Conservation (phyloP, 1,140 invertebrate genomes). For the Amphibalanus amphitrite region DNA sequence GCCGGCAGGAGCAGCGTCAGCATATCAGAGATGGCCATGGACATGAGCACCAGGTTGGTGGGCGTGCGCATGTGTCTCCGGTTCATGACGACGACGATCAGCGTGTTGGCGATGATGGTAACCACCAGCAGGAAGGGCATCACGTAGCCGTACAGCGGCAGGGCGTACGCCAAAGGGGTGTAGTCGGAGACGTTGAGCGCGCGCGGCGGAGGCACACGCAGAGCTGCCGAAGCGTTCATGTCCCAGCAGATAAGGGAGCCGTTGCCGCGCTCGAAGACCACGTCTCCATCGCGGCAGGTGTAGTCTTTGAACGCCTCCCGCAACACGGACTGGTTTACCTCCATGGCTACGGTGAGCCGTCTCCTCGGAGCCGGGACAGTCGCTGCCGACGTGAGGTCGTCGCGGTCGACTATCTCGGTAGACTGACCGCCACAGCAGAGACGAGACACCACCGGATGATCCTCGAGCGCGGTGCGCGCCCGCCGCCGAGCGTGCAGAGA, state of each 20-base stretch:
- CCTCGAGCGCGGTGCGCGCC: too few species aligned
- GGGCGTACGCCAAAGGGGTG: conserved; percentile 41
- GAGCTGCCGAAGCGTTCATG: background rate
- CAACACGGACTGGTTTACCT: background rate
- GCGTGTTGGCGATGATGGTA: conserved; percentile 74
- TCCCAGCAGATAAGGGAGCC: conserved; percentile 4
- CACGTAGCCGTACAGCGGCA: conserved; percentile 48
- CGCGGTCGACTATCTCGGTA: background rate
- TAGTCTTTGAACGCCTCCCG: background rate
- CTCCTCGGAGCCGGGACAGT: too few species aligned
- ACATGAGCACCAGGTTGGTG: conserved; percentile 46
- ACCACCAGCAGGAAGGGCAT: conserved; percentile 67
- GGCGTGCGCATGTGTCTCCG: conserved; percentile 45
- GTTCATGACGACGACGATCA: conserved; percentile 55
- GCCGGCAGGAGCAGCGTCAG: conserved; percentile 74
- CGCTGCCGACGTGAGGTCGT: background rate
- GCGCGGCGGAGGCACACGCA: background rate
- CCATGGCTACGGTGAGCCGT: too few species aligned
- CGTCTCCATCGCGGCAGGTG: background rate
- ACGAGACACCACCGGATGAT: too few species aligned
- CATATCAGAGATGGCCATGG: conserved; percentile 85
- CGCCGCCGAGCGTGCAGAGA: too few species aligned
- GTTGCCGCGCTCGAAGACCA: conserved; percentile 1
- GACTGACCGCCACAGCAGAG: too few species aligned
- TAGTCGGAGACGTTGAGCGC: background rate